phyloP scores from a whole-genome alignment of 2,888 invertebrate species.

The Coenonympha arcania region DNA sequence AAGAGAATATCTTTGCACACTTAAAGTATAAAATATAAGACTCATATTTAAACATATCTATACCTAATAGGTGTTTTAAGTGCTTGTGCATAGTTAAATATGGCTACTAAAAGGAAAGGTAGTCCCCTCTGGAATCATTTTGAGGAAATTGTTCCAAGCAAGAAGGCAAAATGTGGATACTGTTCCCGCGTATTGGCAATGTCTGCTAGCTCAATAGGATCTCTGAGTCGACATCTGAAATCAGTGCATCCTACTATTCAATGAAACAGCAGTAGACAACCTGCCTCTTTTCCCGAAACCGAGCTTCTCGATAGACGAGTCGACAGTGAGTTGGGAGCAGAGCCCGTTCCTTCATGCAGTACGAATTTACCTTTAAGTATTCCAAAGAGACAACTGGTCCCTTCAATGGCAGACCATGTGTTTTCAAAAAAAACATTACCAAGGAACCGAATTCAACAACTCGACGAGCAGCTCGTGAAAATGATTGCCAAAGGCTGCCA shows the following conservation, averaged over 20 bases:
- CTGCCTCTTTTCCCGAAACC: no score
- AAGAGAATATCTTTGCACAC: no score
- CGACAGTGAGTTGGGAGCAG: no score
- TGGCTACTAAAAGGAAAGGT: constrained; percentile 11
- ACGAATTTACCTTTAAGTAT: not conserved
- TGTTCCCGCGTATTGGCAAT: constrained; percentile 12
- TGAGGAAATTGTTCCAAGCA: constrained; percentile 1
- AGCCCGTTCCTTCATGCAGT: no score
- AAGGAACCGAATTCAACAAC: not conserved
- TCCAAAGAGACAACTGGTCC: not conserved
- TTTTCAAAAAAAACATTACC: not conserved
- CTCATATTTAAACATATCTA: no score
- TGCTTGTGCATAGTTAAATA: no score
- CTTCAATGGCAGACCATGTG: not conserved
- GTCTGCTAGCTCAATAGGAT: constrained; percentile 16
- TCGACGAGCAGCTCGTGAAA: constrained; percentile 3
- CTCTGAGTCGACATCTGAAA: constrained; percentile 16
- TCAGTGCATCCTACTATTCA: no score
- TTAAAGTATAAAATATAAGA: no score
- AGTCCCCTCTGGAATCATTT: no score
- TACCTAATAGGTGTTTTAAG: no score
- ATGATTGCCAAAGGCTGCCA: constrained; percentile 10
- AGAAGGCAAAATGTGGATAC: constrained; percentile 18
- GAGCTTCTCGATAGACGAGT: no score
- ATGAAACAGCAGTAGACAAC: no score